Base-by-base conservation (phyloP, 2,797 vertebrate genomes). In the Salmo trutta region DNA sequence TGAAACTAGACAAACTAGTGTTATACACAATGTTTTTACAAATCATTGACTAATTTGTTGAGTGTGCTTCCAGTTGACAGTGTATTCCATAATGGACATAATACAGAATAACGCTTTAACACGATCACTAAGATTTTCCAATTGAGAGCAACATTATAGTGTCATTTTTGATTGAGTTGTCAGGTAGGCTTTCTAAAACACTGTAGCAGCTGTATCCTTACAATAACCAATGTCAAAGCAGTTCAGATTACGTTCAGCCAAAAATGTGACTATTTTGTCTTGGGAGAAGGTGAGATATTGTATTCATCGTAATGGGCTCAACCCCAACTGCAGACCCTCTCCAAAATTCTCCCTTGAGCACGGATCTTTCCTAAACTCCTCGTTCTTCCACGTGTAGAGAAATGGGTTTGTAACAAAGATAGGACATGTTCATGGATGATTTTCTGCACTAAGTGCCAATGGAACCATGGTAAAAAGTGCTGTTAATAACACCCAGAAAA, bases 351-450 rank as follows among this genome's bases (percentile, higher is more conserved):
- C 93, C 29, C 77, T 85, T 94, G 80, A 95, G 87, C 31, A 95
- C 91, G 0, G 93, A 93, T 80, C 94, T 66, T 94, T 94, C 65
- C 95, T 90, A 88, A 96, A 96, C 88, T 96, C 95, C 88, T 96
- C 95, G 79, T 96, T 96, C 82, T 95, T 94, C 95, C 95, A 96
- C 0, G 96, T 96, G 89, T 96, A 96, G 75, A 96, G 92, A 82
- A 96, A 91, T 1, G 95, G 95, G 87, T 96, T 96, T 87, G 96
- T 90, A 19, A 94, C 95, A 0, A 94, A 95, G 53, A 96, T 91
- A 1, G n/a, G n/a, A n/a, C n/a, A n/a, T n/a, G n/a, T n/a, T n/a
- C n/a, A n/a, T n/a, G n/a, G n/a, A n/a, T n/a, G n/a, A n/a, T n/a
- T n/a, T n/a, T n/a, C n/a, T n/a, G n/a, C n/a, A n/a, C n/a, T 92